Percentiles rank a stretch among this genome's conserved stretches.
phyloP scores from a whole-genome alignment of 2,888 invertebrate species.

The Ecdyonurus torrentis region DNA sequence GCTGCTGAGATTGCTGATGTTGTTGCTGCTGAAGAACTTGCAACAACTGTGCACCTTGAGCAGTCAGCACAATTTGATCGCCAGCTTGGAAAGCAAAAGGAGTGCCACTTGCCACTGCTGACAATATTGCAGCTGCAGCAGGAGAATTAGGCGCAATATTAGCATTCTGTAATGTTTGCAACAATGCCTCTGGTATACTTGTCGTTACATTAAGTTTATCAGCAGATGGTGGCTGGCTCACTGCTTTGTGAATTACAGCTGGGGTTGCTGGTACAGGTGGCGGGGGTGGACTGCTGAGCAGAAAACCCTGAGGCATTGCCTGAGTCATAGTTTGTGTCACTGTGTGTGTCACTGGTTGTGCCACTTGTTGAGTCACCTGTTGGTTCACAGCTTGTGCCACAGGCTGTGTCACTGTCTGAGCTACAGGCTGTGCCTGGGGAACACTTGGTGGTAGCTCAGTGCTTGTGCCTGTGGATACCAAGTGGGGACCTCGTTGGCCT shows the following conservation, averaged over 20 bases:
- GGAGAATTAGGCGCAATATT: background rate
- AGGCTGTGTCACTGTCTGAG: background rate
- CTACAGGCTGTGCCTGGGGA: background rate
- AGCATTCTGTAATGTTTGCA: background rate
- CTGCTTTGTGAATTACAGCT: too few relatives aligned
- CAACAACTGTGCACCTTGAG: background rate
- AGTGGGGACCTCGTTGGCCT: background rate
- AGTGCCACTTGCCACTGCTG: background rate
- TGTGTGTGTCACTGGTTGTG: background rate
- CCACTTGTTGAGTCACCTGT: background rate
- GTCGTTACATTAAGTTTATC: background rate
- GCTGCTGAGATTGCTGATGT: background rate
- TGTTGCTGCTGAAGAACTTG: background rate
- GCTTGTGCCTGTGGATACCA: background rate
- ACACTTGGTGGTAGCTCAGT: background rate
- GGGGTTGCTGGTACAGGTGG: too few relatives aligned
- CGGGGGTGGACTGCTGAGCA: background rate
- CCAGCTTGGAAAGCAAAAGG: background rate
- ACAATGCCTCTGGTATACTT: background rate
- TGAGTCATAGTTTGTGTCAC: background rate
- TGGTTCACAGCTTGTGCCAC: background rate
- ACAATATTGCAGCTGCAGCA: background rate
- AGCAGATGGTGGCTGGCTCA: background rate
- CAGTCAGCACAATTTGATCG: background rate
- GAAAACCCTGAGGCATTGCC: background rate